Percentiles rank a stretch among this genome's conserved stretches.
Evolutionary conservation across 2,113 vertebrate species (phyloP).

Genomic region (Anhinga rufa): DNA sequence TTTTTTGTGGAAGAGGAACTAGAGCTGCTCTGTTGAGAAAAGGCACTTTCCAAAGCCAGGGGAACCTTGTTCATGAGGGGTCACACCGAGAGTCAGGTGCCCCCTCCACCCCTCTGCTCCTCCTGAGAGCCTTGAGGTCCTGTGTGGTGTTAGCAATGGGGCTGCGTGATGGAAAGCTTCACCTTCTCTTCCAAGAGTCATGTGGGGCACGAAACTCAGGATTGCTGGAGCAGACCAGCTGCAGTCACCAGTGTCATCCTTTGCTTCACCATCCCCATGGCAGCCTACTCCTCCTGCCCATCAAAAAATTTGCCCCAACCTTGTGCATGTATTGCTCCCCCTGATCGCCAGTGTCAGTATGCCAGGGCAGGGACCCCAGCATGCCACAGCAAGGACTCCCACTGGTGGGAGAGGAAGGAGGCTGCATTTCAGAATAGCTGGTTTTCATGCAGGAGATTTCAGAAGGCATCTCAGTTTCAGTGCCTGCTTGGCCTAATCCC

Average conservation of each 20-base stretch:
- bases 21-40: background rate
- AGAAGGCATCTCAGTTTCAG: background rate
- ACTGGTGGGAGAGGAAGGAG: background rate
- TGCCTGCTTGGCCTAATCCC: background rate
- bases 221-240: background rate
- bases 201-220: background rate
- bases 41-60: background rate
- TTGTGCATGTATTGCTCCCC: background rate
- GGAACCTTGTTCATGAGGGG: background rate
- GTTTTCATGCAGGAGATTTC: background rate
- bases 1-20: background rate
- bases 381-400: background rate
- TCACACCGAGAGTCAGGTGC: background rate
- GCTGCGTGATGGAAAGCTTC: background rate
- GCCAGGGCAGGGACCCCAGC: background rate
- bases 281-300: background rate
- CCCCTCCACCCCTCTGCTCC: background rate
- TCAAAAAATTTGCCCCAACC: background rate
- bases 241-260: background rate
- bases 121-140: background rate
- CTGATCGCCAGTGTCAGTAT: background rate
- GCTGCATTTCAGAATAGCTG: background rate
- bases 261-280: background rate
- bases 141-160: background rate
- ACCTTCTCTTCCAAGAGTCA: background rate